Conservation (phyloP, 2,797 vertebrate species). For the Peromyscus eremicus region DNA sequence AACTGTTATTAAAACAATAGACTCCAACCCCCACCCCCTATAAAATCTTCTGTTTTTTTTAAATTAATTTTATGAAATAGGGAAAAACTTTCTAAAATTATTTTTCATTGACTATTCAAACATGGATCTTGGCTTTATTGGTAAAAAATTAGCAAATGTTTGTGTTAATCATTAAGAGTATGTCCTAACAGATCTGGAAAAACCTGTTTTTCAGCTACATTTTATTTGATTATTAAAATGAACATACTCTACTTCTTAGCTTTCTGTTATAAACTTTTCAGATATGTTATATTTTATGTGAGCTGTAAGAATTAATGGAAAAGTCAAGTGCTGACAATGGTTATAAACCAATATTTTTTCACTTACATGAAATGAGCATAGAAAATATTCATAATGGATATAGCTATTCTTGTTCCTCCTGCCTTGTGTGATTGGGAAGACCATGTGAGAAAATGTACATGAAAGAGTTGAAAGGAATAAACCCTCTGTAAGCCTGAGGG, state of each 20-base stretch:
- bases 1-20: conserved; percentile 45
- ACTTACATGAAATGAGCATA: conserved; percentile 45
- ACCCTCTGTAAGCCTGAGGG: conserved; percentile 32
- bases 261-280: conserved; percentile 56
- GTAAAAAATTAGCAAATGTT: conserved; percentile 76
- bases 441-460: conserved; percentile 59
- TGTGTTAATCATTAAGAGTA: conserved; percentile 75
- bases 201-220: conserved; percentile 70
- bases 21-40: neutral
- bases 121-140: conserved; percentile 60
- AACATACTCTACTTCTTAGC: conserved; percentile 47
- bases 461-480: conserved; percentile 67
- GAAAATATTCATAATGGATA: conserved; percentile 38
- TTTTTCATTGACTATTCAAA: conserved; percentile 71
- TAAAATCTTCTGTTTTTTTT: conserved; percentile 6
- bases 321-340: neutral
- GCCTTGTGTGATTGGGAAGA: conserved; percentile 12
- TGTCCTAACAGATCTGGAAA: conserved; percentile 70
- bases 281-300: conserved; percentile 48
- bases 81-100: conserved; percentile 62
- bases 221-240: conserved; percentile 70
- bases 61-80: conserved; percentile 38
- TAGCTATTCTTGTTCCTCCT: conserved; percentile 44
- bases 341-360: conserved; percentile 53
- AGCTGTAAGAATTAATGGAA: conserved; percentile 39